Evolutionary conservation across 2,113 vertebrate species (phyloP).

Genomic region (Entomyzon cyanotis): DNA sequence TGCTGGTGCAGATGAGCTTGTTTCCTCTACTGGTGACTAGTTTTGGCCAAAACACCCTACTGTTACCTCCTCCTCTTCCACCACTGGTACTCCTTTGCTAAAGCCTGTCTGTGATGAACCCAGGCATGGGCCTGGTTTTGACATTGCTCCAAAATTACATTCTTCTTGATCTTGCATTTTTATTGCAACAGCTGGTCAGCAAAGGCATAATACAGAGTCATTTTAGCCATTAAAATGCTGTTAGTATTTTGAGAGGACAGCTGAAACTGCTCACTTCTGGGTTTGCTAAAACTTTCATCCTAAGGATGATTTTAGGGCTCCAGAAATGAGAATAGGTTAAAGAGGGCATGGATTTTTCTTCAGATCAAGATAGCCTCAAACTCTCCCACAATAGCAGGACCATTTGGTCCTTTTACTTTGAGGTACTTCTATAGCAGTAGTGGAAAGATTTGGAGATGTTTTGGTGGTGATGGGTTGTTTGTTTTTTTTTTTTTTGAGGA

Average conservation of each 20-base stretch:
- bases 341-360: background rate
- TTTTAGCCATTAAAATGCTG: constrained; percentile 4
- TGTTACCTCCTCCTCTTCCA: background rate
- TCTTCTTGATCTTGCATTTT: background rate
- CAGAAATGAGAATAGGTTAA: background rate
- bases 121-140: background rate
- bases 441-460: background rate
- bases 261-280: background rate
- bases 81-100: background rate
- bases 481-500: background rate
- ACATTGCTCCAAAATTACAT: background rate
- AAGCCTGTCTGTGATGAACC: background rate
- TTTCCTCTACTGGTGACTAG: background rate
- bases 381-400: background rate
- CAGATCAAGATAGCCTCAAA: background rate
- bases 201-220: background rate
- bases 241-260: background rate
- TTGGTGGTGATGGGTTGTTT: too few relatives aligned
- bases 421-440: background rate
- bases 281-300: background rate
- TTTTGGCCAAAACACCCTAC: background rate
- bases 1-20: background rate
- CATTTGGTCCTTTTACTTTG: background rate
- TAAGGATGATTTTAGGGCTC: background rate
- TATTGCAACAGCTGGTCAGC: background rate